Evolutionary conservation across 1,140 invertebrate species (phyloP), one percentile per base, ranked within the genome.

Genomic region (Metopolophium dirhodum): DNA sequence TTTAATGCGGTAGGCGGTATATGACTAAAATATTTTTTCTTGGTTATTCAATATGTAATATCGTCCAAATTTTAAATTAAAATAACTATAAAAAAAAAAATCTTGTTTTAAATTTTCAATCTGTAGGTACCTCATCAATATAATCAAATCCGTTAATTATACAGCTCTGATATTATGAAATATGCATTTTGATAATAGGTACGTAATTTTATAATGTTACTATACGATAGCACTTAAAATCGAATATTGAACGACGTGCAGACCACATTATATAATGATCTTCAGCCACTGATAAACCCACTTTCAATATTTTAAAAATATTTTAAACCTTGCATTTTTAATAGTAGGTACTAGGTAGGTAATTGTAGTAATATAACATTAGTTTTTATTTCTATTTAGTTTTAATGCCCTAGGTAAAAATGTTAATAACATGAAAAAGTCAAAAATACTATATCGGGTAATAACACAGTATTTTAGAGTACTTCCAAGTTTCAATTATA

Each of bases 201-300:
- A 41, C 41, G 41, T 41, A 3, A 41, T 41, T 41, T 3, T n/a
- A 18, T 77, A 18, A n/a, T 77, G 61, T n/a, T n/a, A 23, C 14
- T n/a, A n/a, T 22, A 23, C 22, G 51, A 18, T 18, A 7, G 0
- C 4, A 9, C 18, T 0, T n/a, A n/a, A 77, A n/a, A 35, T 14
- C 4, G 6, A 77, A n/a, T 77, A 77, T 77, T 35, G n/a, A 77
- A 77, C 11, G 26, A 11, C n/a, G 4, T 18, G 30, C 30, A 68
- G n/a, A 7, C 6, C 7, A 47, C n/a, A n/a, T n/a, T 6, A 18
- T 7, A n/a, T 20, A 77, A 2, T 7, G 4, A 14, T n/a, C 14
- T 77, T 35, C 30, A 61, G 9, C 11, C 4, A 4, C 61, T 11
- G 57, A 23, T 54, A 54, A 54, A 23, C 51, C 51, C 7, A 77